Percentiles rank a stretch among this genome's conserved stretches.
Evolutionary conservation across 2,888 invertebrate genomes (phyloP).

Genomic region (Dione vanillae): DNA sequence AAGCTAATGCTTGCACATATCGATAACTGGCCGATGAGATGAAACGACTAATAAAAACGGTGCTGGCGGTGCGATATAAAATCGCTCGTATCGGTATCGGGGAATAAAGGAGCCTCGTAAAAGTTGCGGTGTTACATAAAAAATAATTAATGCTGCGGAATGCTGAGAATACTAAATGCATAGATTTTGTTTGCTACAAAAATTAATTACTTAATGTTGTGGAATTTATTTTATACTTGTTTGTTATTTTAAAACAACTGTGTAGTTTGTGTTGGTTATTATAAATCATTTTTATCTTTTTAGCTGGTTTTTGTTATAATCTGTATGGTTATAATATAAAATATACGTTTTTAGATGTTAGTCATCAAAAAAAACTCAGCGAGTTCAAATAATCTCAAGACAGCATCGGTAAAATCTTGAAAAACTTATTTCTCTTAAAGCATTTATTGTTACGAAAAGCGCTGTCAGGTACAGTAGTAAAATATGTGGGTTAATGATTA

Average conservation of each 20-base stretch:
- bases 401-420: background rate
- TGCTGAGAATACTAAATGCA: constrained; percentile 46
- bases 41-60: constrained; percentile 64
- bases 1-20: constrained; percentile 64
- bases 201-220: constrained; percentile 36
- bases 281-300: background rate
- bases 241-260: background rate
- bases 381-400: background rate
- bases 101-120: constrained; percentile 59
- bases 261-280: background rate
- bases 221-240: background rate
- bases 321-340: no score
- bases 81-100: constrained; percentile 62
- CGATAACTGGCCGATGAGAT: constrained; percentile 61
- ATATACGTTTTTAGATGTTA: background rate
- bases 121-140: constrained; percentile 55
- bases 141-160: constrained; percentile 52
- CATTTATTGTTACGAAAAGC: constrained; percentile 27
- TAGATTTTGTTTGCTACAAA: constrained; percentile 33
- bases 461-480: constrained; percentile 37
- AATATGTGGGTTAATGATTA: constrained; percentile 47
- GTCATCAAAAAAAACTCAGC: background rate
- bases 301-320: background rate
- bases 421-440: background rate
- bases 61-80: constrained; percentile 63